These are phyloP conservation scores for Chloropsis hardwickii DNA, from an alignment of 2,113 vertebrate genomes.

Conservation along the genomic window DNA sequence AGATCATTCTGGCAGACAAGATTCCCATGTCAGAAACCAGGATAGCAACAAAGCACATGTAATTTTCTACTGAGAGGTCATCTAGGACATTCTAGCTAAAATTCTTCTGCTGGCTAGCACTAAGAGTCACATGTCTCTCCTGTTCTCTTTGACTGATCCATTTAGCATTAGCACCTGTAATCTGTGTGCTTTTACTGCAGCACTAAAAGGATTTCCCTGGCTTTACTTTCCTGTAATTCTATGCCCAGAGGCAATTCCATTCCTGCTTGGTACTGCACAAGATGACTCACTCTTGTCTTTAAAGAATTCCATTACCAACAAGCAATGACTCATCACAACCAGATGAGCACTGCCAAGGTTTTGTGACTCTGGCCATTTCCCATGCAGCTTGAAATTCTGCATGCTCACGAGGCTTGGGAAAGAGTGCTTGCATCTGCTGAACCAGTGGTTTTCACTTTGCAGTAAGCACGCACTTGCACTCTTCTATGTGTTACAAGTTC, in stretches of 20 bases:
- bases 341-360: background rate
- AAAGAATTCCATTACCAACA: background rate
- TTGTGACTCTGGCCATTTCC: background rate
- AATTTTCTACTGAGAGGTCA: background rate
- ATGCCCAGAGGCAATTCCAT: background rate
- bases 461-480: background rate
- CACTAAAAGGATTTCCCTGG: constrained; percentile 34
- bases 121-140: background rate
- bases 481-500: background rate
- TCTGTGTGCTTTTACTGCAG: background rate
- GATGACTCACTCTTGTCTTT: constrained; percentile 14
- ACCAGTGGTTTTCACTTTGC: background rate
- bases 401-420: background rate
- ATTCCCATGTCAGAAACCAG: background rate
- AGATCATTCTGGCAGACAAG: background rate
- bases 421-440: background rate
- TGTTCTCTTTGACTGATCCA: background rate
- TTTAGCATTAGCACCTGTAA: background rate
- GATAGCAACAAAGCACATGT: background rate
- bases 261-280: background rate
- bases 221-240: constrained; percentile 22
- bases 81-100: background rate
- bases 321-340: background rate
- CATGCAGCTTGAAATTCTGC: background rate
- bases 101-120: background rate